Evolutionary conservation across 2,888 invertebrate species (phyloP).

Genomic region (Lysandra bellargus): DNA sequence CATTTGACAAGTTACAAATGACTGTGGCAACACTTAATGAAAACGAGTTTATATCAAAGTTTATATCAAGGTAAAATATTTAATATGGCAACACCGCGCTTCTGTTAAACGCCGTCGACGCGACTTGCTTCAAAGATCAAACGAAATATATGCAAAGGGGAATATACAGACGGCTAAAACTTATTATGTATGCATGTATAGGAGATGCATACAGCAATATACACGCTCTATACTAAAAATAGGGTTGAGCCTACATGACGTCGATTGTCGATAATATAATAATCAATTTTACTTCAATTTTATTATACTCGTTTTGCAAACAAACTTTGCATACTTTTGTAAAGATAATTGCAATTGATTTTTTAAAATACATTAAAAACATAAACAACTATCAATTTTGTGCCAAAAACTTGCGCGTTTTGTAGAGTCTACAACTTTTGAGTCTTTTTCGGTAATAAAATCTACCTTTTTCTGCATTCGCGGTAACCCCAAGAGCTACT

Average conservation of each 20-base stretch:
- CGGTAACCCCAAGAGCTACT: no score
- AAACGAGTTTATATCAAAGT: slow-evolving; percentile 9
- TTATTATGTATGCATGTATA: slow-evolving; percentile 55
- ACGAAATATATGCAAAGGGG: slow-evolving; percentile 71
- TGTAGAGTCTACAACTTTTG: no score
- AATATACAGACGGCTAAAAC: slow-evolving; percentile 38
- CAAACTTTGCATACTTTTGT: no score
- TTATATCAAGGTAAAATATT: slow-evolving; percentile 13
- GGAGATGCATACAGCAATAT: slow-evolving; percentile 56
- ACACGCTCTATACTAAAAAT: slow-evolving; percentile 55
- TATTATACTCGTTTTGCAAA: no score
- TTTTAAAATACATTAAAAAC: no score
- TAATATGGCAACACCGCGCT: slow-evolving; percentile 22
- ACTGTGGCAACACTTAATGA: slow-evolving; percentile 3
- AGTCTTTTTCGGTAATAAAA: no score
- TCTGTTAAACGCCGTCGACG: slow-evolving; percentile 38
- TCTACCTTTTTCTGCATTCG: no score
- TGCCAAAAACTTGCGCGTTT: no score
- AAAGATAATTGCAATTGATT: no score
- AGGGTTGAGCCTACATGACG: slow-evolving; percentile 33
- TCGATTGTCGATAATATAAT: neutral
- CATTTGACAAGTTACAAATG: neutral
- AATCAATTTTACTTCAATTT: no score
- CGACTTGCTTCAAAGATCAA: slow-evolving; percentile 68
- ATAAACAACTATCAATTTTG: no score